Base-by-base conservation (phyloP, 2,113 vertebrate species). In the Eupsittula cactorum region DNA sequence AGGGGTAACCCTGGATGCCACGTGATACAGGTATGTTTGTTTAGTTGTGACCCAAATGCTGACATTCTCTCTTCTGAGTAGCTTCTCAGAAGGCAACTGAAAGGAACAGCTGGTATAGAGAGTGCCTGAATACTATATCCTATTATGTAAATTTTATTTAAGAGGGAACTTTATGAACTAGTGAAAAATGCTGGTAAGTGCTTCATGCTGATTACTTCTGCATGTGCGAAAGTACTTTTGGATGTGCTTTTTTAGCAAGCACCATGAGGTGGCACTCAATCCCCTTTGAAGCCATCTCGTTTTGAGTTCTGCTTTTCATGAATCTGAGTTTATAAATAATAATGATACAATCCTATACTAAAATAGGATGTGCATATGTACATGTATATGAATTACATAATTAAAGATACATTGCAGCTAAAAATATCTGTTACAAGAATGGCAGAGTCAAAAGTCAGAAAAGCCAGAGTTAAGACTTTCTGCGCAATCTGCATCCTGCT, bases 311-410 rank as follows among this genome's bases (percentile, higher is more conserved):
- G 35, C 75, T 91, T 69, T 91, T 78, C 41, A n/a, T 35, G 49
- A 65, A 95, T 79, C 28, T 18, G 33, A 81, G 44, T 92, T 93
- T 89, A 86, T 96, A 92, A 97, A 95, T 81, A 94, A 76, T 79
- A 79, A 93, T 89, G 77, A 89, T 96, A 76, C 59, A 88, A 55
- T 94, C 42, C 42, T 93, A 4, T 60, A 29, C 91, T 89, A 94
- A 97, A 93, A 91, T 77, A 90, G 52, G 46, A 63, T 90, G 46
- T 13, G 44, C 90, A 88, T 92, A 88, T 95, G 75, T 71, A 84
- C 65, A 59, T 90, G 59, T 89, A 52, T 90, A 93, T 79, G 83
- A 95, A 85, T 95, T 93, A 79, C 77, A 85, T 97, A 95, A 89
- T 93, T 93, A 89, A 95, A 87, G 81, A 89, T 89, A 35, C 74